A percentile compares a stretch with the other conserved stretches of the same genome.
These are phyloP conservation scores for Hybognathus amarus DNA, from an alignment of 2,797 vertebrate species.

Conservation along the genomic window DNA sequence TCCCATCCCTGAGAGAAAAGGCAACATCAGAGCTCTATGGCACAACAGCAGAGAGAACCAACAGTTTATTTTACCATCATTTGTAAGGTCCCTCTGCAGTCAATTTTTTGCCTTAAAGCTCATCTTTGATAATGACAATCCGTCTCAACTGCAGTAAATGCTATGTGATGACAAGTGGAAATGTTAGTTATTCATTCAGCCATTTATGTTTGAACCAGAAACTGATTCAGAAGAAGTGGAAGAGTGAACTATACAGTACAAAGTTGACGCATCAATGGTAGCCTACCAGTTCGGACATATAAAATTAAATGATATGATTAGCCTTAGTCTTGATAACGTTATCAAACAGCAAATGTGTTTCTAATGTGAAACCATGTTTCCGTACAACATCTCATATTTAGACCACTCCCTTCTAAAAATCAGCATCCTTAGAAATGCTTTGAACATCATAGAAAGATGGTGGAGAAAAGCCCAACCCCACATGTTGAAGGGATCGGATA, in stretches of 20 bases:
- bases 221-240: background rate
- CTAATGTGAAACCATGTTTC: background rate
- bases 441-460: background rate
- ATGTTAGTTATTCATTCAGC: no score
- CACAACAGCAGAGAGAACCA: background rate
- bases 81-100: background rate
- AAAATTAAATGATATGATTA: background rate
- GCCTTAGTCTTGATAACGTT: background rate
- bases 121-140: background rate
- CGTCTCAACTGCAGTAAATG: no score
- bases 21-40: background rate
- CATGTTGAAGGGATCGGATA: background rate
- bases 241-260: no score
- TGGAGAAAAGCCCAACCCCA: background rate
- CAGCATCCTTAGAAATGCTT: background rate
- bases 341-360: background rate
- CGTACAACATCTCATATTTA: background rate
- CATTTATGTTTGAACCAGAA: background rate
- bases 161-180: no score
- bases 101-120: background rate
- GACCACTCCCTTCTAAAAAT: background rate
- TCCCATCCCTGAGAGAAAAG: conserved; percentile 79
- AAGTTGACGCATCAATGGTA: no score
- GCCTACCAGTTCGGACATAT: background rate
- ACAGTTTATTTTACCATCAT: background rate